phyloP scores from a whole-genome alignment of 1,140 invertebrate species.

The Scaptomyza hsui region DNA sequence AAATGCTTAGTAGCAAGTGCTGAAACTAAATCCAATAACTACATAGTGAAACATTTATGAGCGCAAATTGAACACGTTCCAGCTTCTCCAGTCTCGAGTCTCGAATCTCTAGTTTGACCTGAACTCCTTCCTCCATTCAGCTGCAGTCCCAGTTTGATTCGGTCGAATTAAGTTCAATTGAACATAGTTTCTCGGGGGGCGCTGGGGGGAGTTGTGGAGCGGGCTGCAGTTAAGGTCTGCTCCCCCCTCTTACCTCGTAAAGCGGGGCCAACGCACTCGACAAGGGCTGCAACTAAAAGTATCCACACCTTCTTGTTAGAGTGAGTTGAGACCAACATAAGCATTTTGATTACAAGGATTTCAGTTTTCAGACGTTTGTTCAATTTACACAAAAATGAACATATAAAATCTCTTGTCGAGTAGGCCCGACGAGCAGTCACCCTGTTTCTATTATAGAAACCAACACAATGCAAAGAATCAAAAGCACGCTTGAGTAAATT shows the following conservation, averaged over 20 bases:
- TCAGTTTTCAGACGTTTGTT: slow-evolving; percentile 59
- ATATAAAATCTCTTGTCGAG: slow-evolving; percentile 1
- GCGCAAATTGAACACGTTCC: slow-evolving; percentile 79
- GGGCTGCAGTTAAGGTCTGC: slow-evolving; percentile 31
- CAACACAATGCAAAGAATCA: too few relatives aligned
- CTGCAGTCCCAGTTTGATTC: slow-evolving; percentile 49
- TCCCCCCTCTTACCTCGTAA: slow-evolving; percentile 23
- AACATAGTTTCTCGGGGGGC: slow-evolving; percentile 40
- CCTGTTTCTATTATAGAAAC: too few relatives aligned
- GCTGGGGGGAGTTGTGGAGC: slow-evolving; percentile 18
- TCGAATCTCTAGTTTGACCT: slow-evolving; percentile 21
- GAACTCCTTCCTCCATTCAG: slow-evolving; percentile 15
- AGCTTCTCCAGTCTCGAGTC: slow-evolving; percentile 30
- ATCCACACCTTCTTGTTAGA: slow-evolving; percentile 68
- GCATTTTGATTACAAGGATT: slow-evolving; percentile 74
- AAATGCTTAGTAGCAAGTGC: slow-evolving; percentile 75
- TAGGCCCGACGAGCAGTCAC: not conserved
- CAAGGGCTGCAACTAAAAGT: slow-evolving; percentile 31
- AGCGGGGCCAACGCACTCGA: slow-evolving; percentile 68
- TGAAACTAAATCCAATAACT: slow-evolving; percentile 81
- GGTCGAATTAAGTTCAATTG: slow-evolving; percentile 74
- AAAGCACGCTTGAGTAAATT: too few relatives aligned
- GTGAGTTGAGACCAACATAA: slow-evolving; percentile 30
- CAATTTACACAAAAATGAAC: slow-evolving; percentile 40
- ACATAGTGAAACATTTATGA: slow-evolving; percentile 80